Evolutionary conservation across 2,113 vertebrate genomes (phyloP).

Genomic region (Jaculus jaculus): DNA sequence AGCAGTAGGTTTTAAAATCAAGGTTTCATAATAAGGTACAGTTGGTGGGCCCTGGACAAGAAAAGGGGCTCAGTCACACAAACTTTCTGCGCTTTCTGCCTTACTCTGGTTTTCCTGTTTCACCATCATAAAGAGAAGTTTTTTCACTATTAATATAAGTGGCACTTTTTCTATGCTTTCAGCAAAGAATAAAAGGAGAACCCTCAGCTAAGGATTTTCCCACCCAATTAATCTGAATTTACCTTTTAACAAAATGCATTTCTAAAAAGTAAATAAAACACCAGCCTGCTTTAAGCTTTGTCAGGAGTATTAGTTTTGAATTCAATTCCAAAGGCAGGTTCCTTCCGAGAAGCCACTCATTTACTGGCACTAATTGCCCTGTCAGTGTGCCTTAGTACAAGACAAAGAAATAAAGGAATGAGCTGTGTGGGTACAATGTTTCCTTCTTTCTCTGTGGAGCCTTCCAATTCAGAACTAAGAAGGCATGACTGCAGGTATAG

Average conservation of each 20-base stretch:
- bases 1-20: conserved; percentile 18
- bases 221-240: conserved; percentile 30
- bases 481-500: not conserved
- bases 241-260: conserved; percentile 36
- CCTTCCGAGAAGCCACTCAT: conserved; percentile 60
- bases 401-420: conserved; percentile 39
- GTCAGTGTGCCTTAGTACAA: conserved; percentile 50
- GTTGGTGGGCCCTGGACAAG: not conserved
- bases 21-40: not conserved
- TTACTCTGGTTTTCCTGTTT: not conserved
- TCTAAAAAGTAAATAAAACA: conserved; percentile 51
- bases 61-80: not conserved
- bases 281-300: conserved; percentile 53
- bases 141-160: conserved; percentile 27
- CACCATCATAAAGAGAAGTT: conserved; percentile 16
- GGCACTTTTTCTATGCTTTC: conserved; percentile 8
- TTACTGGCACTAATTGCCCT: conserved; percentile 51
- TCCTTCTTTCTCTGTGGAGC: not conserved
- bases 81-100: not conserved
- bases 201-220: not conserved
- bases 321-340: conserved; percentile 53
- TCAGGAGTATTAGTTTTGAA: conserved; percentile 41
- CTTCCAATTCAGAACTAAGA: conserved; percentile 13
- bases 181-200: conserved; percentile 26
- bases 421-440: not conserved